These are phyloP conservation scores for Meandrina meandrites DNA, from an alignment of 92 coral and sea anemone species.

Conservation along the genomic window DNA sequence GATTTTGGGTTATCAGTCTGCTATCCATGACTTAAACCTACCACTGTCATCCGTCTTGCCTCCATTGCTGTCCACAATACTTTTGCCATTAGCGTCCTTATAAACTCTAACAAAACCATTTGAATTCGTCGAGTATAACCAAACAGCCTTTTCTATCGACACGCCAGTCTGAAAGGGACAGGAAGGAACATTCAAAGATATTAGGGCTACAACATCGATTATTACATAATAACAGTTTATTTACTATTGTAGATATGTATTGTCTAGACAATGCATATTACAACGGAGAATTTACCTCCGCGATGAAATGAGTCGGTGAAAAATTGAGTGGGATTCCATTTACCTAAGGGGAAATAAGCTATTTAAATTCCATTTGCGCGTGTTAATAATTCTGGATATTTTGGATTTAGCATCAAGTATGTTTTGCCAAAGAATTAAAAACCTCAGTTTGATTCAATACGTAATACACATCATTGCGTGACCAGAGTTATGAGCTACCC, in stretches of 20 bases:
- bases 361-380: not conserved
- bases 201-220: conserved; percentile 3
- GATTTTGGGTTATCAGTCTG: not conserved
- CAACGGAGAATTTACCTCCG: conserved; percentile 5
- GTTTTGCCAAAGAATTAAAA: not conserved
- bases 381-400: not conserved
- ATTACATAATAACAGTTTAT: conserved; percentile 31
- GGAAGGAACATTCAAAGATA: not conserved
- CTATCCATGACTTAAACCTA: not conserved
- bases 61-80: not conserved
- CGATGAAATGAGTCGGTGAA: not conserved
- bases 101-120: not conserved
- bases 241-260: conserved; percentile 31
- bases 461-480: conserved; percentile 23
- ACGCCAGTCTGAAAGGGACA: conserved; percentile 12
- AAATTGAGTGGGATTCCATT: not conserved
- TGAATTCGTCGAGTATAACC: conserved; percentile 18
- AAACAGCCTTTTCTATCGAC: not conserved
- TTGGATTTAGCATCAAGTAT: not conserved
- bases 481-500: not conserved
- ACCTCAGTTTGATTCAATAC: not conserved
- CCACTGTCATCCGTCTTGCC: conserved; percentile 4
- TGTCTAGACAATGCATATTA: conserved; percentile 24
- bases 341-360: conserved; percentile 28
- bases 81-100: not conserved